Percentiles rank a stretch among this genome's conserved stretches.
Evolutionary conservation across 2,888 invertebrate genomes (phyloP).

Genomic region (Morpho achilles): DNA sequence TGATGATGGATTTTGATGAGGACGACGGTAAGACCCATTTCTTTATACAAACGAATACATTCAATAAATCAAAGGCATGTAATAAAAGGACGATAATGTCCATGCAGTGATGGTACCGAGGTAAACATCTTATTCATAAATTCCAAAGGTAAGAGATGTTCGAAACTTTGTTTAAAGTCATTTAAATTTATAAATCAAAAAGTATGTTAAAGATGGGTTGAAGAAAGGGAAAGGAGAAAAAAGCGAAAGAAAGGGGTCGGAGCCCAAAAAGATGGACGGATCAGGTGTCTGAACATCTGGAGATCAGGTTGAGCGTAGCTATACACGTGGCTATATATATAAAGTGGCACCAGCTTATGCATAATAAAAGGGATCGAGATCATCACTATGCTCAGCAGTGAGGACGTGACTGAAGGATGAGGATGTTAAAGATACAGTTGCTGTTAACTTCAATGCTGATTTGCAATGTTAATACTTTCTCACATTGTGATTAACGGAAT

Average conservation of each 20-base stretch:
- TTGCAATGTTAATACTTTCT: background rate
- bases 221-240: no score
- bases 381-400: no score
- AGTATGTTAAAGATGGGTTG: no score
- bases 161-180: slow-evolving; percentile 34
- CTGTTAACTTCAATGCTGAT: slow-evolving; percentile 7
- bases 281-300: no score
- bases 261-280: no score
- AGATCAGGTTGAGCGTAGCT: no score
- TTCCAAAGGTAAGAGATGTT: slow-evolving; percentile 39
- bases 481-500: slow-evolving; percentile 5
- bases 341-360: no score
- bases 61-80: background rate
- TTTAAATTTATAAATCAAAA: no score
- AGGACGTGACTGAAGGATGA: no score
- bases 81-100: slow-evolving; percentile 38
- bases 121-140: background rate
- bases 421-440: slow-evolving; percentile 9
- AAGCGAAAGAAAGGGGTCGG: no score
- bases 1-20: slow-evolving; percentile 74
- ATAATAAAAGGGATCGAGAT: no score
- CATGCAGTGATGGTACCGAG: slow-evolving; percentile 34
- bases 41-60: background rate
- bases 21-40: slow-evolving; percentile 56
- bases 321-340: no score